Evolutionary conservation across 2,888 invertebrate genomes (phyloP).

Genomic region (Drosophila falleni): DNA sequence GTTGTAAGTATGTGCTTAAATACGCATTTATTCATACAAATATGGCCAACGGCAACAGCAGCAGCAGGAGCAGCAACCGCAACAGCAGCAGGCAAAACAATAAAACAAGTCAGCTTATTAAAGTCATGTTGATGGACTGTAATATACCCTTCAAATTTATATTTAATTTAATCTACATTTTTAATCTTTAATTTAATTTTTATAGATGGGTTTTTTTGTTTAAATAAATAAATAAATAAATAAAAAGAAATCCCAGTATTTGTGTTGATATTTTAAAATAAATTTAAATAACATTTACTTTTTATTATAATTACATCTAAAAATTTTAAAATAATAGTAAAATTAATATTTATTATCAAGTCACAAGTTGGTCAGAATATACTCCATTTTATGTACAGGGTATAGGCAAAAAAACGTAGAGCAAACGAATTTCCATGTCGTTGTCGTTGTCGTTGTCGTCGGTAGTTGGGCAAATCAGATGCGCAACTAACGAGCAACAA

Average conservation of each 20-base stretch:
- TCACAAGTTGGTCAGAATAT: not conserved
- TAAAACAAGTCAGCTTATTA: constrained; percentile 60
- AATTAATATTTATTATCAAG: not conserved
- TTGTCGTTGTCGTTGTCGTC: constrained; percentile 70
- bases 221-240: too few relatives aligned
- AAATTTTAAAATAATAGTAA: too few relatives aligned
- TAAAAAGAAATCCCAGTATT: too few relatives aligned
- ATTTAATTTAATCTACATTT: too few relatives aligned
- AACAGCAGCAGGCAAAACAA: constrained; percentile 69
- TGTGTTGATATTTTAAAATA: too few relatives aligned
- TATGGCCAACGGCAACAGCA: constrained; percentile 74
- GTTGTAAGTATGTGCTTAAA: constrained; percentile 83
- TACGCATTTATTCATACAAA: constrained; percentile 83
- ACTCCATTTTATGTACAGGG: not conserved
- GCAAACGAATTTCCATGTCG: constrained; percentile 74
- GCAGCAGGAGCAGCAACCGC: constrained; percentile 45
- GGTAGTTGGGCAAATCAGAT: constrained; percentile 80
- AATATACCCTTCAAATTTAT: too few relatives aligned
- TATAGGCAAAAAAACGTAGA: constrained; percentile 43
- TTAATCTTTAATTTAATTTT: too few relatives aligned
- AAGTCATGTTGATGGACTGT: not conserved
- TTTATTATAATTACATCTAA: too few relatives aligned
- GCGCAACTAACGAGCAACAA: constrained; percentile 80
- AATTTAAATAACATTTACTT: too few relatives aligned
- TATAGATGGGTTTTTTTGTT: too few relatives aligned